Evolutionary conservation across 2,888 invertebrate species (phyloP), one percentile per base, ranked within the genome.

Genomic region (Agrochola macilenta): DNA sequence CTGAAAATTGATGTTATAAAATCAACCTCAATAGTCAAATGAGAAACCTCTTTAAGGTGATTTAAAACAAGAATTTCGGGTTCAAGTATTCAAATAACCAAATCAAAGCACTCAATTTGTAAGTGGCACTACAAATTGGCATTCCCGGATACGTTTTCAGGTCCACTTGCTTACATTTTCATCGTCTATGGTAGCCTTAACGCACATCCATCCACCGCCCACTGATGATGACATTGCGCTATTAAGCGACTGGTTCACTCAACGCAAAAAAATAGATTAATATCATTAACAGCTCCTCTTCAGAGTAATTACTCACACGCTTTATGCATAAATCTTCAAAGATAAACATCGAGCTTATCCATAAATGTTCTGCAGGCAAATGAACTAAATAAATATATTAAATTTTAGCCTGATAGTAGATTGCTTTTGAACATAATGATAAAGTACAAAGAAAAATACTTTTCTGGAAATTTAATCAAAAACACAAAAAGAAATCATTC

Each of bases 341-440:
- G 85, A 85, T 85, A 84, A 80, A 73, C 46, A 80, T 87, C 87
- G 54, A 72, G 26, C 12, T 73, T 65, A 76, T 65, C 65, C 58
- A 63, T 69, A 71, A 76, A 71, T 68, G 46, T 69, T 71, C 79
- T 58, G 35, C 26, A 14, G 12, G 46, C 30, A 68, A 84, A 87
- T 80, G 58, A 73, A 74, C 54, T 76, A n/a, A 63, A 79, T 72
- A 65, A 74, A 69, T 72, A 79, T 71, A 61, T n/a, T n/a, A 73
- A 83, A 74, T 60, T 43, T 17, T 71, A 69, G 35, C 77, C 68
- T 69, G 30, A 61, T 43, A 52, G 54, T 35, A 46, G 14, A 57
- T 39, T 54, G 23, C 54, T 65, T 65, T 60, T 54, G 54, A 17
- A 30, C 11, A 23, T 80, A 26, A 26, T 9, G 14, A 26, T 30